A percentile compares a stretch with the other conserved stretches of the same genome.
phyloP scores from a whole-genome alignment of 2,888 invertebrate species.

The Tiliacea citrago region DNA sequence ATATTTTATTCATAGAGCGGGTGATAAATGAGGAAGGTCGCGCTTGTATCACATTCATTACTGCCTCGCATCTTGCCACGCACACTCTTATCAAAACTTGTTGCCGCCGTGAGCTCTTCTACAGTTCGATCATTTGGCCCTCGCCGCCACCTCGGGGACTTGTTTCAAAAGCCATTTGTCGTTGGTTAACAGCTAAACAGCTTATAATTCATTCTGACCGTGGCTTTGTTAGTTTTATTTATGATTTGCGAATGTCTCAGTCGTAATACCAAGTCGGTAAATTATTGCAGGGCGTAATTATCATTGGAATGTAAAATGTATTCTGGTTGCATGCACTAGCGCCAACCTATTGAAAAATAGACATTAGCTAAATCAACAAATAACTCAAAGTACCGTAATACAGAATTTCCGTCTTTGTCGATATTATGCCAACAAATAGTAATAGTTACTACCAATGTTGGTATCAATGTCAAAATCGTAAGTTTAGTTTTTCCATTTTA shows the following conservation, averaged over 20 bases:
- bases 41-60: constrained; percentile 89
- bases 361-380: constrained; percentile 42
- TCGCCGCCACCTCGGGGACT: constrained; percentile 81
- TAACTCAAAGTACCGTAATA: constrained; percentile 25
- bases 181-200: constrained; percentile 82
- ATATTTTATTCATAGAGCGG: constrained; percentile 89
- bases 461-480: neutral
- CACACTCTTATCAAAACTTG: constrained; percentile 88
- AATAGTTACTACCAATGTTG: neutral
- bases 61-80: constrained; percentile 84
- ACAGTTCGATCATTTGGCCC: constrained; percentile 78
- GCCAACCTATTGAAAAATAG: constrained; percentile 41
- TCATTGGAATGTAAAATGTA: constrained; percentile 65
- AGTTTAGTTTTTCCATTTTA: neutral
- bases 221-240: constrained; percentile 80
- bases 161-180: constrained; percentile 84
- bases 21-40: constrained; percentile 88
- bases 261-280: constrained; percentile 71
- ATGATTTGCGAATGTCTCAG: constrained; percentile 74
- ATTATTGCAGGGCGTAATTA: constrained; percentile 74
- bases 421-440: neutral
- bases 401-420: neutral
- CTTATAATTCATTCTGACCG: constrained; percentile 81
- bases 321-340: constrained; percentile 39
- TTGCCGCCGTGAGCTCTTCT: constrained; percentile 82